Conservation (phyloP, 2,113 vertebrate genomes). For the Misgurnus anguillicaudatus region DNA sequence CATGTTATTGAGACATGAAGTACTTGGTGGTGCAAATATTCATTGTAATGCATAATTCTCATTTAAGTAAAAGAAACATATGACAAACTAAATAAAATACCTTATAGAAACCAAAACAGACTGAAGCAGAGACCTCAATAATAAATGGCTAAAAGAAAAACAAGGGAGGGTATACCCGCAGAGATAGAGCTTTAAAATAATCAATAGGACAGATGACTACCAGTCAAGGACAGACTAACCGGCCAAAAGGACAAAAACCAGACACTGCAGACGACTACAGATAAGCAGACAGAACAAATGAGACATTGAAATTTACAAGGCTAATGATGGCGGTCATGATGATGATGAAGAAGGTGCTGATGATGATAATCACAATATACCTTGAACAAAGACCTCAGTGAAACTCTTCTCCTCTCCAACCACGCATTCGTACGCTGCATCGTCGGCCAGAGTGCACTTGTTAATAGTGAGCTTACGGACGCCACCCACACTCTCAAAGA, state of each 20-base stretch:
- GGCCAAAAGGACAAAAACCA: background rate
- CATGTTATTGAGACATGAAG: too few species aligned
- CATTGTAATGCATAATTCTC: too few species aligned
- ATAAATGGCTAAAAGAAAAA: background rate
- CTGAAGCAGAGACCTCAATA: background rate
- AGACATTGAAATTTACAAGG: background rate
- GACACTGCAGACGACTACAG: background rate
- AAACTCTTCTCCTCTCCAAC: slow-evolving; percentile 83
- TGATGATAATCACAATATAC: slow-evolving; percentile 61
- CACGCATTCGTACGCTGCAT: slow-evolving; percentile 84
- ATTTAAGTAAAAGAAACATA: background rate
- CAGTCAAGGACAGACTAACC: background rate
- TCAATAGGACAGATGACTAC: slow-evolving; percentile 12
- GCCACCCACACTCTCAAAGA: slow-evolving; percentile 87
- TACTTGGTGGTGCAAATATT: too few species aligned
- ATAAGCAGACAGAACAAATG: slow-evolving; percentile 3
- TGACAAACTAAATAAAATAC: background rate
- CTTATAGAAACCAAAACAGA: background rate
- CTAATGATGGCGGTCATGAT: background rate
- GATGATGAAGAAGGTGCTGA: background rate
- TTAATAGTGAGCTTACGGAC: slow-evolving; percentile 87
- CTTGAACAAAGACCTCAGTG: slow-evolving; percentile 88
- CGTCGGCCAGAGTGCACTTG: slow-evolving; percentile 86
- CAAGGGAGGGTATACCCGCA: background rate
- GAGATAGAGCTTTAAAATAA: slow-evolving; percentile 19